Evolutionary conservation across 2,888 invertebrate genomes (phyloP).

Genomic region (Xestia ashworthii): DNA sequence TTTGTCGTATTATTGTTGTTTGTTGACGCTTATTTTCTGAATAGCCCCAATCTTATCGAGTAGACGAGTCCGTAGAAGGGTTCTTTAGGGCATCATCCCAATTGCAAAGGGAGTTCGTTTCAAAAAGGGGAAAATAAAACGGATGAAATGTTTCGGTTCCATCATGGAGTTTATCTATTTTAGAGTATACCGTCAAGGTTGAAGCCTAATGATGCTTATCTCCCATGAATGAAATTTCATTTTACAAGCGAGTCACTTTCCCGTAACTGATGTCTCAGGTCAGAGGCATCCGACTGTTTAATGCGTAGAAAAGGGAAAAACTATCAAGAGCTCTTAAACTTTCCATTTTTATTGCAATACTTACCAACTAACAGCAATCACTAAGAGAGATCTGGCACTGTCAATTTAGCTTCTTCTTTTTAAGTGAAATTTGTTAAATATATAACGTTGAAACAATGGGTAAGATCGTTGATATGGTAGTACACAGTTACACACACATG

Average conservation of each 20-base stretch:
- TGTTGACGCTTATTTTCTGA: slow-evolving; percentile 71
- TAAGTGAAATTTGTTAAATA: slow-evolving; percentile 25
- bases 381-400: slow-evolving; percentile 36
- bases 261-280: slow-evolving; percentile 69
- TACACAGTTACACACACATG: slow-evolving; percentile 1
- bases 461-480: slow-evolving; percentile 24
- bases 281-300: slow-evolving; percentile 58
- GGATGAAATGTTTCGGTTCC: slow-evolving; percentile 53
- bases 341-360: slow-evolving; percentile 62
- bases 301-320: slow-evolving; percentile 56
- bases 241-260: slow-evolving; percentile 72
- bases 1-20: slow-evolving; percentile 74
- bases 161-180: slow-evolving; percentile 42
- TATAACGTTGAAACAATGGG: slow-evolving; percentile 19
- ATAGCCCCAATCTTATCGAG: slow-evolving; percentile 73
- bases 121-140: slow-evolving; percentile 64
- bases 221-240: slow-evolving; percentile 37
- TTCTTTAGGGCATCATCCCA: slow-evolving; percentile 70
- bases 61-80: slow-evolving; percentile 69
- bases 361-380: slow-evolving; percentile 39
- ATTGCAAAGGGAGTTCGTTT: slow-evolving; percentile 68
- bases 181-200: slow-evolving; percentile 37
- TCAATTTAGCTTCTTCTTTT: slow-evolving; percentile 29
- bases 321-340: slow-evolving; percentile 66
- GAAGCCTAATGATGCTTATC: slow-evolving; percentile 35